These are phyloP conservation scores for Clanis bilineata DNA, from an alignment of 2,888 invertebrate species.

Conservation along the genomic window DNA sequence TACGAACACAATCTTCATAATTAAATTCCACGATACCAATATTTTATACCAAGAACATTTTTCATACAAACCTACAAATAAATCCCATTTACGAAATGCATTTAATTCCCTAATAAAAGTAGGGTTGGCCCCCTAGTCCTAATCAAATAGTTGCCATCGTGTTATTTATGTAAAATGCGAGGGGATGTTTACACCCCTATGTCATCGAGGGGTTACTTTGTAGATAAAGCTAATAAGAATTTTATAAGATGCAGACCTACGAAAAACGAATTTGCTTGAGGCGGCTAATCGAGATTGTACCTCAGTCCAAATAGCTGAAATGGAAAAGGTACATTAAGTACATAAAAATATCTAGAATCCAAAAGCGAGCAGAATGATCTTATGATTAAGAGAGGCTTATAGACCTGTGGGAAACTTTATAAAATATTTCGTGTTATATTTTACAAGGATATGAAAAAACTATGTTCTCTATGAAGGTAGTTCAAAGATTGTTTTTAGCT, in stretches of 20 bases:
- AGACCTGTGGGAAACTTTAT: too few relatives aligned
- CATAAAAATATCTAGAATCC: too few relatives aligned
- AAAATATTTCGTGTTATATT: too few relatives aligned
- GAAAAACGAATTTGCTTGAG: not conserved
- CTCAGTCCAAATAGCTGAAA: too few relatives aligned
- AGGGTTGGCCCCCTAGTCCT: slow-evolving; percentile 47
- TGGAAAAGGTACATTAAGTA: too few relatives aligned
- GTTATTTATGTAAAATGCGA: slow-evolving; percentile 57
- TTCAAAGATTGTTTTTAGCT: too few relatives aligned
- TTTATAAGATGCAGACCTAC: slow-evolving; percentile 54
- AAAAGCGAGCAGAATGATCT: too few relatives aligned
- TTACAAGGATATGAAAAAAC: too few relatives aligned
- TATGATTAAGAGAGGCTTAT: too few relatives aligned
- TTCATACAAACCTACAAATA: slow-evolving; percentile 47
- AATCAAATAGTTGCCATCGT: slow-evolving; percentile 76
- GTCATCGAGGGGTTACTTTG: slow-evolving; percentile 46
- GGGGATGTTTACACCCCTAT: slow-evolving; percentile 50
- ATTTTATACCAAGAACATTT: slow-evolving; percentile 8
- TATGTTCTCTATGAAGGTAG: too few relatives aligned
- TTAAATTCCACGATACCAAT: not conserved
- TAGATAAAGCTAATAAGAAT: slow-evolving; percentile 71
- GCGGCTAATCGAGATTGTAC: not conserved
- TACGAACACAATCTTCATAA: not conserved
- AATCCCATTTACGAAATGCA: slow-evolving; percentile 67
- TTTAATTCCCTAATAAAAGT: slow-evolving; percentile 54